These are phyloP conservation scores for Macaca nemestrina DNA, from an alignment of 2,113 vertebrate species.

Conservation along the genomic window DNA sequence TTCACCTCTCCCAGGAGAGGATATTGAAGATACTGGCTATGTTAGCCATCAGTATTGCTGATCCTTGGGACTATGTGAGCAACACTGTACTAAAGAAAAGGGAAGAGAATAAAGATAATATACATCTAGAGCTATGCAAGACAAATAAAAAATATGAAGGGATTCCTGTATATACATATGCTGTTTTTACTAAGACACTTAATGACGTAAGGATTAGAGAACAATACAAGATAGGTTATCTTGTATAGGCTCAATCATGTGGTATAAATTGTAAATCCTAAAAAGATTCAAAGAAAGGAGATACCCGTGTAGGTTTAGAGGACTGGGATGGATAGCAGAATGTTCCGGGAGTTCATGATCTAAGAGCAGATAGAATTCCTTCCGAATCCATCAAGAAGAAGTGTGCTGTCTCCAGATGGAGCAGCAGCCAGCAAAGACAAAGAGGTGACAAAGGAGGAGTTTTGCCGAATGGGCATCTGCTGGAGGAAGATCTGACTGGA, in stretches of 20 bases:
- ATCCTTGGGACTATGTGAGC: not conserved
- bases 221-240: not conserved
- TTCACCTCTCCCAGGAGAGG: conserved; percentile 20
- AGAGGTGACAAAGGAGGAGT: not conserved
- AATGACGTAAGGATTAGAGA: not conserved
- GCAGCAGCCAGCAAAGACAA: not conserved
- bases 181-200: not conserved
- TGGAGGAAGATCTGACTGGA: not conserved
- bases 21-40: not conserved
- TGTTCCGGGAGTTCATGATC: not conserved
- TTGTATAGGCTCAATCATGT: not conserved
- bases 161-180: not conserved
- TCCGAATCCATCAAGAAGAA: not conserved
- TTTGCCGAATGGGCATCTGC: not conserved
- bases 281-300: not conserved
- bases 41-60: not conserved
- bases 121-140: not conserved
- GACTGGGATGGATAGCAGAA: not conserved
- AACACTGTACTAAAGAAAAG: not conserved
- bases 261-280: not conserved
- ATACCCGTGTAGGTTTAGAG: not conserved
- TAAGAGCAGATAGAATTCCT: not conserved
- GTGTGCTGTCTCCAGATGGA: not conserved
- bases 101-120: not conserved
- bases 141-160: not conserved